Evolutionary conservation across 2,113 vertebrate genomes (phyloP).

Genomic region (Eolophus roseicapilla): DNA sequence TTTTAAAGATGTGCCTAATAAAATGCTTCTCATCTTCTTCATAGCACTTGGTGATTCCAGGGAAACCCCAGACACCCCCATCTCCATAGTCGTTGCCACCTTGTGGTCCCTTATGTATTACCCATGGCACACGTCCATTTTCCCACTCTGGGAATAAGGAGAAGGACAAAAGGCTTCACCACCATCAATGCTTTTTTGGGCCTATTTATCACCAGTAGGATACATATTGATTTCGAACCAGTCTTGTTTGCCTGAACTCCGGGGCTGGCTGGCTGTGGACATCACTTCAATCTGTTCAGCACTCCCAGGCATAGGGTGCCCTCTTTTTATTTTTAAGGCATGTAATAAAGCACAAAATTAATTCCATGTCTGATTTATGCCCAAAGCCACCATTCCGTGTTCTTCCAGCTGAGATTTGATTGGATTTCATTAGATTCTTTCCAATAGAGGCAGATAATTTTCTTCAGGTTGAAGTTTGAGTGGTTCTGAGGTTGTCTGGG

Average conservation of each 20-base stretch:
- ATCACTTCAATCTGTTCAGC: conserved; percentile 37
- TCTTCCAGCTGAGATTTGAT: conserved; percentile 58
- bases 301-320: conserved; percentile 5
- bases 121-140: background rate
- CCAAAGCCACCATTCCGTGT: conserved; percentile 46
- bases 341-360: conserved; percentile 61
- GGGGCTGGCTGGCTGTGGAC: background rate
- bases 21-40: background rate
- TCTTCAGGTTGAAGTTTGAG: conserved; percentile 7
- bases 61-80: background rate
- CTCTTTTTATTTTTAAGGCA: conserved; percentile 58
- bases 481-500: background rate
- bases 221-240: background rate
- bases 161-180: background rate
- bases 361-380: conserved; percentile 64
- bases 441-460: conserved; percentile 28
- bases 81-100: background rate
- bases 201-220: background rate
- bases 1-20: background rate
- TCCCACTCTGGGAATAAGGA: background rate
- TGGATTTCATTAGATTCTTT: conserved; percentile 60
- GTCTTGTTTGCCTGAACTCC: background rate
- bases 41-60: background rate
- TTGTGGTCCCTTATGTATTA: background rate
- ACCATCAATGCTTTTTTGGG: background rate